Conservation (phyloP, 2,888 invertebrate species). For the Listrodromus nycthemerus region DNA sequence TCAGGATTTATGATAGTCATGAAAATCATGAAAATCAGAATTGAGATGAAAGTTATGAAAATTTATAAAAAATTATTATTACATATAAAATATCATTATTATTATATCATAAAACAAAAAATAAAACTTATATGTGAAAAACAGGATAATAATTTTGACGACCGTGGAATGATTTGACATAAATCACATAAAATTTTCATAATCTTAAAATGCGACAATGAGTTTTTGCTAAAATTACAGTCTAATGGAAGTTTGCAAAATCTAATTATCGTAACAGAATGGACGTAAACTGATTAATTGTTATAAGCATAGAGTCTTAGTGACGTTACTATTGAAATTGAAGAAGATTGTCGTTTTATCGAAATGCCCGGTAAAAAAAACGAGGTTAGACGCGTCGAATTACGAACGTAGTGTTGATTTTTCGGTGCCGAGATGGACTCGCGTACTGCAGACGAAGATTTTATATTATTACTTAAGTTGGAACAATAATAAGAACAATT, state of each 20-base stretch:
- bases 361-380: constrained; percentile 40
- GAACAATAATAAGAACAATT: constrained; percentile 15
- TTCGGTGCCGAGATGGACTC: neutral
- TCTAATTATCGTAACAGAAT: neutral
- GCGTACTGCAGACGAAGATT: neutral
- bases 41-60: no score
- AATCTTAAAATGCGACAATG: neutral
- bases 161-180: neutral
- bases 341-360: constrained; percentile 38
- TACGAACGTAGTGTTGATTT: constrained; percentile 9
- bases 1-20: neutral
- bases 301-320: neutral
- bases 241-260: neutral
- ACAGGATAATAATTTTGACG: neutral
- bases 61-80: no score
- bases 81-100: no score
- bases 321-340: constrained; percentile 34
- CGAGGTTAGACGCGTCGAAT: constrained; percentile 52
- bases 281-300: neutral
- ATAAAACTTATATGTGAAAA: neutral
- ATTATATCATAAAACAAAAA: neutral
- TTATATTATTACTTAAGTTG: neutral
- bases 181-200: neutral
- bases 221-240: neutral
- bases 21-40: neutral